Evolutionary conservation across 2,888 invertebrate species (phyloP), one percentile per base, ranked within the genome.

Genomic region (Odiellus spinosus): DNA sequence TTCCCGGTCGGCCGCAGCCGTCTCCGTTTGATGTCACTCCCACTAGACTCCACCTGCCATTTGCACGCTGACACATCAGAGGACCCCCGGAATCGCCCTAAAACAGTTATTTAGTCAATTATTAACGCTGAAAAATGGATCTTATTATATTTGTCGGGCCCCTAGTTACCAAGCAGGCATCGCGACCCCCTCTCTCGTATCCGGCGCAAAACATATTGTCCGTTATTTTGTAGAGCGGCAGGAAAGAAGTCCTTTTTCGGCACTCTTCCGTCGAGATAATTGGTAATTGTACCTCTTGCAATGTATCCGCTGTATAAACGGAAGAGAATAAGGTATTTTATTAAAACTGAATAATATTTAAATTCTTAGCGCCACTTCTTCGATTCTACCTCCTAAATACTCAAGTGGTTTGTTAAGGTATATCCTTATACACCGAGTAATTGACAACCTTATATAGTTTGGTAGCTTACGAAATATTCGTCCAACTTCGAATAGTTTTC

Each of bases 141-240:
- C 8, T 11, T 2, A 15, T 2, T 11, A 41, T 12, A 41, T 18
- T 34, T 14, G 3, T 11, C 18, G n/a, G 3, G 1, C 11, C n/a
- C 43, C 50, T 46, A 0, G 14, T 35, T 35, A 82, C 83, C 44
- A 82, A 70, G 60, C 82, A 83, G 2, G 82, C 82, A 64, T 83
- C 83, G 36, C 80, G 70, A 1, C 82, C 82, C 41, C 82, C 82
- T 52, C 80, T 72, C 60, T 82, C 81, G 59, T 76, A 77, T 17
- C 82, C 83, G 42, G 82, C 82, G 61, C 83, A 83, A 66, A 82
- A 77, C 82, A 82, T 82, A 61, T 82, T 78, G 47, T 81, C 78
- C 0, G 82, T 82, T 47, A 82, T 76, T 57, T 76, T 74, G 64
- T 82, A 82, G 42, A 82, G 68, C 14, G 82, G 80, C 55, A 82